Conservation (phyloP, 2,797 vertebrate species). For the Aphelocoma californica region DNA sequence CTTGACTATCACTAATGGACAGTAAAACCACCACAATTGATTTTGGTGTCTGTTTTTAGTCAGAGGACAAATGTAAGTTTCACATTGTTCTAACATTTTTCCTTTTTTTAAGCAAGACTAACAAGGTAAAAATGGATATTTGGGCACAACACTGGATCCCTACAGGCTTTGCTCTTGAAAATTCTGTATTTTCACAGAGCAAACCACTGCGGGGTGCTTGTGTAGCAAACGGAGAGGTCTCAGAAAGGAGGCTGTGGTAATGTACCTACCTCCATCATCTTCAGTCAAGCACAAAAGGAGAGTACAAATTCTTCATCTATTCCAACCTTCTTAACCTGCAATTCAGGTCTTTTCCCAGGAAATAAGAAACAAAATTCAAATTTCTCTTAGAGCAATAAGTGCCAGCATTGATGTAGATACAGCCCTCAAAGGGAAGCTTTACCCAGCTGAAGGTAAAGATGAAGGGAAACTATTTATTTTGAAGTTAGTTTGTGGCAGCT, state of each 20-base stretch:
- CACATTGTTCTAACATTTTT: not conserved
- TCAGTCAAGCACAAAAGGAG: not conserved
- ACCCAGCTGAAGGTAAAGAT: not conserved
- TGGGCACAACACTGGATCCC: not conserved
- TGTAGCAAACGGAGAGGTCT: not conserved
- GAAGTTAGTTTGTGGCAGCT: not conserved
- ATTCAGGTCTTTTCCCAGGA: not conserved
- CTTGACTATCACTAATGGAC: not conserved
- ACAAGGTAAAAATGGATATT: not conserved
- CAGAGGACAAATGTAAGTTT: not conserved
- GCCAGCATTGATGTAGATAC: not conserved
- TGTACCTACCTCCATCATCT: not conserved
- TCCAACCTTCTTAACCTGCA: not conserved
- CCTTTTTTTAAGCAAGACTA: not conserved
- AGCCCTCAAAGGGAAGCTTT: not conserved
- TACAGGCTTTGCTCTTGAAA: not conserved
- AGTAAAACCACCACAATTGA: not conserved
- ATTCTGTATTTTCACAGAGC: not conserved
- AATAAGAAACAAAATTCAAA: not conserved
- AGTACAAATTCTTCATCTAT: not conserved
- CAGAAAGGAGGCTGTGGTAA: not conserved
- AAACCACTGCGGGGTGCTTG: accelerated
- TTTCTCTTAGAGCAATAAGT: not conserved
- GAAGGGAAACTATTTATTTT: not conserved
- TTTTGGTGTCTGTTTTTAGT: not conserved